Evolutionary conservation across 2,113 vertebrate species (phyloP), one percentile per base, ranked within the genome.

Genomic region (Rattus rattus): DNA sequence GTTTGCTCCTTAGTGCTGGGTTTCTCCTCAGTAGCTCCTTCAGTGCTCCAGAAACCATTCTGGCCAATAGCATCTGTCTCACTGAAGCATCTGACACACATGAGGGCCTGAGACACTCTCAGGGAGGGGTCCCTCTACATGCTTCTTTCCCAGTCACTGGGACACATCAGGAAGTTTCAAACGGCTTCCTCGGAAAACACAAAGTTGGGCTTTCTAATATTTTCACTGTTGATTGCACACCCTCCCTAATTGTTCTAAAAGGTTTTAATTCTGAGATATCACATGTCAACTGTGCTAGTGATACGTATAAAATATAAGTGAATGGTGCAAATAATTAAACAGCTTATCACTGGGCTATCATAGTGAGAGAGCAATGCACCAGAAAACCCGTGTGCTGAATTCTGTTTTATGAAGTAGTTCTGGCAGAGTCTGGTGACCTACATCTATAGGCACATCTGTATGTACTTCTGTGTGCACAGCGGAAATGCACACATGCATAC

Each of bases 371-470:
- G 76, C 11, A 90, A 81, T 75, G 72, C 13, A n/a, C 47, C 26
- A 65, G 75, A 94, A n/a, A 94, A 59, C 36, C 49, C 67, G 39
- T n/a, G 17, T 13, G 54, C 39, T 70, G 9, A 94, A 91, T 80
- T 96, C 86, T 80, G 12, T 93, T 93, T 94, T 47, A 90, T 56
- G 86, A 93, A 76, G 26, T 90, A 89, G 91, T 95, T 91, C 69
- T 86, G 36, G 59, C 59, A 86, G 92, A 79, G 80, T 75, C 14
- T 30, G 59, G 22, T 49, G n/a, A 72, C 54, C 59, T 36, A 86
- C 2, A 28, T 36, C 72, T 88, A 65, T n/a, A 16, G 61, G 17
- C 33, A 56, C 80, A 90, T 56, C 76, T 96, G 59, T 73, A 86
- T 7, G 7, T 39, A 90, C 87, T 90, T 90, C 63, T 33, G 14